Base-by-base conservation (phyloP, 2,797 vertebrate species). In the Ctenosaura bakeri region DNA sequence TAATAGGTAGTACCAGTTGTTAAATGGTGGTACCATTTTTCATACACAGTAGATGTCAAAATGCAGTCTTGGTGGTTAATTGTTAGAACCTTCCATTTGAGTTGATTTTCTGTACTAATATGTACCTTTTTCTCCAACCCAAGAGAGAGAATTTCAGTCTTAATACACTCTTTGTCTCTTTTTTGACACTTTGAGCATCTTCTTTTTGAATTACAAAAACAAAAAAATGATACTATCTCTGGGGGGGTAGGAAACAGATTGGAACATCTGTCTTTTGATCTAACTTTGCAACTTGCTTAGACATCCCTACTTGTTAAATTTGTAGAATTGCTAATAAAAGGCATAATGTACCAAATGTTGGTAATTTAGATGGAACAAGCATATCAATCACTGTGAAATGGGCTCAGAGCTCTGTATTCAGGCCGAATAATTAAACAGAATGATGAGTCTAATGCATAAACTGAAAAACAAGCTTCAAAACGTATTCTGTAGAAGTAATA, bases 351-450 rank as follows among this genome's bases (percentile, higher is more conserved):
- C 90, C 88, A 95, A 96, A 96, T 83, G 90, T 85, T 95, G 91
- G 88, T 95, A 96, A 96, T 88, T 95, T 95, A 96, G 90, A 94
- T 94, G 94, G 95, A 95, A 96, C 4, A 85, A 93, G 88, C 90
- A 29, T 85, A 93, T 96, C 52, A 42, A 92, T 94, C 94, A 95
- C 87, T 88, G 76, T 96, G 32, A 89, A 95, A 95, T 89, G 87
- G 92, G 89, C 92, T 95, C 94, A 95, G 93, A 95, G 92, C 59
- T 95, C 88, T 96, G 93, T 90, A 93, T 95, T 94, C 95, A 93
- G 92, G 89, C 86, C 93, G 90, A 94, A 95, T 94, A 92, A 91
- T 95, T 95, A 96, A 95, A 84, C 79, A 94, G 22, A 82, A 74
- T 91, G 95, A 90, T 95, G 87, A 90, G 91, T 92, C 94, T 83